phyloP scores from a whole-genome alignment of 2,797 vertebrate genomes.

The Cichlasoma orientale region DNA sequence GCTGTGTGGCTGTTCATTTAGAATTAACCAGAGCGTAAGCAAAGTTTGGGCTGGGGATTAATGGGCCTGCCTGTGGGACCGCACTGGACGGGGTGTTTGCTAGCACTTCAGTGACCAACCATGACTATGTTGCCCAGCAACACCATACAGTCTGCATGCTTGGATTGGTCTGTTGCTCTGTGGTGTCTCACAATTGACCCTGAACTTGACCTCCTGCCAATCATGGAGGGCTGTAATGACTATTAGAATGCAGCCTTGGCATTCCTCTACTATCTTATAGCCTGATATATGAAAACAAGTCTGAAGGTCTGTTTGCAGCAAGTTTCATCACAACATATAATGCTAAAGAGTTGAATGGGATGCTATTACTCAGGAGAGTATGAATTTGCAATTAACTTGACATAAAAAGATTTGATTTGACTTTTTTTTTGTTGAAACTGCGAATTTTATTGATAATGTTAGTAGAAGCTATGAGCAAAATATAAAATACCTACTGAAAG shows the following conservation, averaged over 20 bases:
- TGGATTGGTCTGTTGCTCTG: constrained; percentile 41
- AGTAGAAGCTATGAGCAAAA: not conserved
- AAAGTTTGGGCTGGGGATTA: constrained; percentile 78
- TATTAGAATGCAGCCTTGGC: constrained; percentile 55
- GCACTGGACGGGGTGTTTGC: constrained; percentile 37
- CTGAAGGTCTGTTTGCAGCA: not conserved
- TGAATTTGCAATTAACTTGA: not conserved
- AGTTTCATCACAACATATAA: not conserved
- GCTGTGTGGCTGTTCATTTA: constrained; percentile 58
- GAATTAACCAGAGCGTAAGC: constrained; percentile 72
- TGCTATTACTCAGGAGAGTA: not conserved
- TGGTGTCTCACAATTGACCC: constrained; percentile 38
- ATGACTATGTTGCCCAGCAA: constrained; percentile 54
- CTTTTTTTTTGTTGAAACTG: not conserved
- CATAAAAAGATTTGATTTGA: not conserved
- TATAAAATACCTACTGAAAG: not conserved
- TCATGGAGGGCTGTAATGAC: constrained; percentile 57
- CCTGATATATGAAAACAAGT: constrained; percentile 32
- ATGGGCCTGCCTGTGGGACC: constrained; percentile 60
- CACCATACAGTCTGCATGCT: constrained; percentile 41
- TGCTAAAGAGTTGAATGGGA: not conserved
- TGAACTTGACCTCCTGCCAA: constrained; percentile 50
- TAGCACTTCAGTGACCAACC: constrained; percentile 49
- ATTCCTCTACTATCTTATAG: constrained; percentile 58
- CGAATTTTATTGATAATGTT: not conserved